phyloP scores from a whole-genome alignment of 2,113 vertebrate species.

The Casuarius casuarius region DNA sequence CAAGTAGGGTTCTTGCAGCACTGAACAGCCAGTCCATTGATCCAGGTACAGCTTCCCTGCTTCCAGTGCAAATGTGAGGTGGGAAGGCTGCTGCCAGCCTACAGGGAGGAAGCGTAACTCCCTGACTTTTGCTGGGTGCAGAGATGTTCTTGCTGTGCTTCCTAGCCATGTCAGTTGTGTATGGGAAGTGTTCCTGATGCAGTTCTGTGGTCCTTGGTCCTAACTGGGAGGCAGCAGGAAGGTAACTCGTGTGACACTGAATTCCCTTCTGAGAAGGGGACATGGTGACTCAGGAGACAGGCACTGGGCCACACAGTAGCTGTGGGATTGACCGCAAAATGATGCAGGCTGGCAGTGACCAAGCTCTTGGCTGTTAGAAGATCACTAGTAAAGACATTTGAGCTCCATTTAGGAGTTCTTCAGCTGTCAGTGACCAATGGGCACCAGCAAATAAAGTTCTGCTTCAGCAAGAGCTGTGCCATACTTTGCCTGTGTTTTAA shows the following conservation, averaged over 20 bases:
- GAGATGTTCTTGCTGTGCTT: background rate
- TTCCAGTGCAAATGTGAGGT: background rate
- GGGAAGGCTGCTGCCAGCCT: background rate
- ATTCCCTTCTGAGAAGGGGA: background rate
- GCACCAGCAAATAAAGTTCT: background rate
- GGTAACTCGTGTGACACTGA: background rate
- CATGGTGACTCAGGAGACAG: background rate
- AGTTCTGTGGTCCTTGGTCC: background rate
- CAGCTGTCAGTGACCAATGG: background rate
- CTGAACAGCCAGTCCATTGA: background rate
- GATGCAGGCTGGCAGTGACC: background rate
- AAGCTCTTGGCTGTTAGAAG: background rate
- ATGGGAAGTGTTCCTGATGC: background rate
- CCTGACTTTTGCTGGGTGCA: background rate
- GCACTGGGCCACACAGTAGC: background rate
- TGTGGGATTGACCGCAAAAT: background rate
- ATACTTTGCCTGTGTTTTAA: background rate
- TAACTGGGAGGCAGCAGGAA: background rate
- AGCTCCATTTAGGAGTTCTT: background rate
- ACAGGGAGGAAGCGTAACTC: background rate
- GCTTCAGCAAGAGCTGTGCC: background rate
- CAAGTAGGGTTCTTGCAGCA: background rate
- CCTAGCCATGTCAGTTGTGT: fast-evolving
- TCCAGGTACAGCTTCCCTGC: background rate
- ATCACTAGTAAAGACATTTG: background rate